Evolutionary conservation across 1,140 invertebrate species (phyloP), one percentile per base, ranked within the genome.

Genomic region (Centruroides vittatus): DNA sequence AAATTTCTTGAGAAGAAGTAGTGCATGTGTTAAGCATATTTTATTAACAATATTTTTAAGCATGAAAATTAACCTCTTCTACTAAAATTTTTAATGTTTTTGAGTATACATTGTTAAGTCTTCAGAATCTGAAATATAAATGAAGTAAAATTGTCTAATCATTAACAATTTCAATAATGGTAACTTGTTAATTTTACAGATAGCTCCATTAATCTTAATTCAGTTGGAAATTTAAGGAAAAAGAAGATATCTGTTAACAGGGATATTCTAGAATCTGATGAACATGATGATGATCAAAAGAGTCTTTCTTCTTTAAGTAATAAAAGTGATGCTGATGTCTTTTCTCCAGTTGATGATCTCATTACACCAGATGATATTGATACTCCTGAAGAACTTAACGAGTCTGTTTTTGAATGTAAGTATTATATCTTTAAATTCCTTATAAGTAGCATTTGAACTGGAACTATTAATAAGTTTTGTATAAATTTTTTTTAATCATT

Each of bases 341-440:
- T 64, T 49, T 69, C 67, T 34, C 65, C 67, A 48, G 61, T 70
- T 36, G 69, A 73, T 60, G 68, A 74, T 55, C 68, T 76, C 53
- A 72, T 75, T 57, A 75, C 75, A 9, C 74, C 75, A 34, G 76
- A 78, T 66, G 76, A 78, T 52, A 68, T 75, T 57, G 73, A 75
- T 52, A 78, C 75, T 11, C 73, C 76, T 35, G 76, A 78, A 63
- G 76, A 78, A 65, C 67, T 78, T 59, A 75, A 77, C 59, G 72
- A 73, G 56, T 74, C 73, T 41, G 72, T 74, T 47, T 65, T 73
- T 66, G 70, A 72, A 62, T 69, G 73, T 75, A 64, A 71, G 47
- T 4, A 41, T 23, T 1, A 23, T 23, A 23, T 23, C 2, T 23
- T 23, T 23, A 23, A 23, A 23, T 23, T 23, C 23, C 23, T 23